Base-by-base conservation (phyloP, 64 coral and sea anemone species). In the Stichodactyla mertensii region DNA sequence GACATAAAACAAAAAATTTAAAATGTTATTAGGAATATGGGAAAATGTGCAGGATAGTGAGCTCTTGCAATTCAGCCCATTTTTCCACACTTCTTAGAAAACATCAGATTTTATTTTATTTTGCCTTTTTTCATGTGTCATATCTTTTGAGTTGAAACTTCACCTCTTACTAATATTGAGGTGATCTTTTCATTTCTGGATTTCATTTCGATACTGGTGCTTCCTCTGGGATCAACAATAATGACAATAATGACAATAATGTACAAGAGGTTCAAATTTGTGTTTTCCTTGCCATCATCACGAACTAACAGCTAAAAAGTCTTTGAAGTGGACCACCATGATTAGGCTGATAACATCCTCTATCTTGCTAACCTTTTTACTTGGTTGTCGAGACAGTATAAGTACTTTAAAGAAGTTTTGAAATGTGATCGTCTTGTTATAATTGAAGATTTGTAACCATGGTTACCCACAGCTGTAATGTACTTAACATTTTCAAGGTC, bases 321-420 rank as follows among this genome's bases (percentile, higher is more conserved):
- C 26, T 81, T 6, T 81, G 51, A 81, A 81, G 78, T 81, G 78
- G 78, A 81, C 78, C 78, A 81, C 78, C 78, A 54, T 81, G 51
- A 81, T 81, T 16, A 53, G 5, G 11, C 53, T 53, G 78, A 81
- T 81, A 81, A 81, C 52, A 55, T 8, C 20, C 78, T 54, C 51
- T 81, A 81, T 81, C 78, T 52, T 8, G 15, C 36, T 81, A 81
- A 81, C 78, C 78, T 53, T 53, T 81, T 74, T 74, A 74, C 69
- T 74, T 28, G n/a, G 0, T 4, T 70, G 69, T 74, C 8, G 23
- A 74, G 69, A 74, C 69, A 26, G 69, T 26, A 26, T 23, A 74
- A 74, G 69, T 74, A 31, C 24, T 74, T 45, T 12, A 27, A 23
- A 26, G 69, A 74, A 74, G 24, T 28, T 74, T 74, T 74, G 69